A percentile compares a stretch with the other conserved stretches of the same genome.
These are phyloP conservation scores for Heliopora coerulea DNA, from an alignment of 92 coral and sea anemone genomes.

Conservation along the genomic window DNA sequence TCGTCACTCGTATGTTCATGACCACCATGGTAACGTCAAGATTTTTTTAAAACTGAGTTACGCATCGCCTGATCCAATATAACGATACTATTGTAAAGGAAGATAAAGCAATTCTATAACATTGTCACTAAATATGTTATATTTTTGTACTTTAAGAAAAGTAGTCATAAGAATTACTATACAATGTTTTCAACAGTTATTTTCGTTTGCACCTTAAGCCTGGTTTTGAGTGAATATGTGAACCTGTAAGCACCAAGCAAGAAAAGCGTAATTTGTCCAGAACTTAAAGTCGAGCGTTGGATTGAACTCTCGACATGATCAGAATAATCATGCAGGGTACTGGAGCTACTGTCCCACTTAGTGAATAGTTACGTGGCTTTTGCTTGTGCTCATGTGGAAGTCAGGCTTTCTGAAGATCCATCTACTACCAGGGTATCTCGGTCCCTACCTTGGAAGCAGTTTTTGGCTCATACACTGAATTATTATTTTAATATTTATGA, in stretches of 20 bases:
- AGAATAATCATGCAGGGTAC: too few species aligned
- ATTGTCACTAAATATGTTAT: conserved; percentile 2
- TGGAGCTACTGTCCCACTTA: too few species aligned
- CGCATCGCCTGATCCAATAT: conserved; percentile 27
- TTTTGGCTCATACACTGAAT: neutral
- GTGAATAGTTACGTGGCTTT: too few species aligned
- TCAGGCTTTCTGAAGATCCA: too few species aligned
- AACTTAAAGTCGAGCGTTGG: too few species aligned
- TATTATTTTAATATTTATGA: neutral
- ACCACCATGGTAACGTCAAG: neutral
- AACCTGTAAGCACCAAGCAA: too few species aligned
- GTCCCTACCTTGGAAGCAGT: neutral
- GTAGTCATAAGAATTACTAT: neutral
- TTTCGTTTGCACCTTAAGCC: neutral
- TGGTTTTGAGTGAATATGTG: conserved; percentile 3
- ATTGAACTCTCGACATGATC: too few species aligned
- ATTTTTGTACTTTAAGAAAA: conserved; percentile 16
- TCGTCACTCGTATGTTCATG: neutral
- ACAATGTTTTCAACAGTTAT: neutral
- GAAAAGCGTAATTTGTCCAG: too few species aligned
- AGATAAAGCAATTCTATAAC: neutral
- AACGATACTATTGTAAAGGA: conserved; percentile 3
- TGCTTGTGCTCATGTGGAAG: too few species aligned
- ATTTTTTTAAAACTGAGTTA: neutral
- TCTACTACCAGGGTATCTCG: too few species aligned